phyloP scores from a whole-genome alignment of 1,140 invertebrate genomes.

The Druon quercuslanigerum region DNA sequence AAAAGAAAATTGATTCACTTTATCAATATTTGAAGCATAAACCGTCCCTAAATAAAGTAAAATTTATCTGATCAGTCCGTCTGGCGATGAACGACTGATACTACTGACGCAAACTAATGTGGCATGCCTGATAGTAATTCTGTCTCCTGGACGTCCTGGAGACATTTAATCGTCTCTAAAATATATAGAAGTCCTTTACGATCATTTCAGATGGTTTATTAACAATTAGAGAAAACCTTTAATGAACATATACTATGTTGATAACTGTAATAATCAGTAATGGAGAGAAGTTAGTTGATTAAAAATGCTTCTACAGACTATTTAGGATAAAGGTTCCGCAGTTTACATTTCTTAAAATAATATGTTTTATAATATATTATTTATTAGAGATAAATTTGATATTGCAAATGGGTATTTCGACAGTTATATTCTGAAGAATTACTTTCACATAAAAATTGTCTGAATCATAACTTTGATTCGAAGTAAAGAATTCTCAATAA shows the following conservation, averaged over 20 bases:
- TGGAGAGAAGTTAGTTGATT: too few species aligned
- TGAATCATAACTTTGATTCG: too few species aligned
- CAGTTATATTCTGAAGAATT: too few species aligned
- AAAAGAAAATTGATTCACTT: not conserved
- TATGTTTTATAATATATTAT: too few species aligned
- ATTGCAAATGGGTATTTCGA: too few species aligned
- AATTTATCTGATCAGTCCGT: constrained; percentile 10
- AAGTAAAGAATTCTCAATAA: too few species aligned
- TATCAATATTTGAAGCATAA: not conserved
- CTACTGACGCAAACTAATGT: constrained; percentile 23
- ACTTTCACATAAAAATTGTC: too few species aligned
- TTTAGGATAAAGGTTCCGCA: too few species aligned
- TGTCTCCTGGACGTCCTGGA: constrained; percentile 20
- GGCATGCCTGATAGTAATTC: constrained; percentile 18
- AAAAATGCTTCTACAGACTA: too few species aligned
- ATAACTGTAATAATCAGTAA: too few species aligned
- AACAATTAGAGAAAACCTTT: not conserved
- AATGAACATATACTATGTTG: not conserved
- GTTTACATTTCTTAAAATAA: too few species aligned
- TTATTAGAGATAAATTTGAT: too few species aligned
- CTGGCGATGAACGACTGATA: constrained; percentile 12
- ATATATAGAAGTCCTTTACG: not conserved
- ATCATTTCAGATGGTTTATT: not conserved
- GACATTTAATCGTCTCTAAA: constrained; percentile 19
- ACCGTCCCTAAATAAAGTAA: not conserved